These are phyloP conservation scores for Platysteira castanea DNA, from an alignment of 2,113 vertebrate species.

Conservation along the genomic window DNA sequence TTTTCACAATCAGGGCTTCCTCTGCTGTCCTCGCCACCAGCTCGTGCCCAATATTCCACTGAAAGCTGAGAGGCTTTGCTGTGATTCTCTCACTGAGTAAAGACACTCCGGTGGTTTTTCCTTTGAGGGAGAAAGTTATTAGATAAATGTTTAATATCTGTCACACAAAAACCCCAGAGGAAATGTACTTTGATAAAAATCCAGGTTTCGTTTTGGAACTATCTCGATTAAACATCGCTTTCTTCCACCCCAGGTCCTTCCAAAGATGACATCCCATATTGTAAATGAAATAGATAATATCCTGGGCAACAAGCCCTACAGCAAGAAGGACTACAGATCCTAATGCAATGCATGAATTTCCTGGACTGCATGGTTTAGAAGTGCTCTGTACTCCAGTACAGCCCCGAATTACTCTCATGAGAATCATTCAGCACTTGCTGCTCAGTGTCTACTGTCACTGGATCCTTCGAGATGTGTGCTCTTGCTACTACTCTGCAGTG, in stretches of 20 bases:
- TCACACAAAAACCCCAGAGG: neutral
- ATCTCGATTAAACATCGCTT: neutral
- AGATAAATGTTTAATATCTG: neutral
- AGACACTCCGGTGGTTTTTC: neutral
- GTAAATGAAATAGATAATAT: slow-evolving; percentile 96
- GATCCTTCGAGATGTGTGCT: slow-evolving; percentile 73
- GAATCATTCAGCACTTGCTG: slow-evolving; percentile 73
- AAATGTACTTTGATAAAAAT: neutral
- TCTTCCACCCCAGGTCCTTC: slow-evolving; percentile 83
- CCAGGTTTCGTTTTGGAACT: neutral
- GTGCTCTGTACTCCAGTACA: slow-evolving; percentile 49
- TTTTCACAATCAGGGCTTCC: neutral
- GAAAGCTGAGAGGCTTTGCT: neutral
- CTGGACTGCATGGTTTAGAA: slow-evolving; percentile 67
- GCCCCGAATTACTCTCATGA: slow-evolving; percentile 44
- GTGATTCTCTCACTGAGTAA: neutral
- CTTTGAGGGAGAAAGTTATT: neutral
- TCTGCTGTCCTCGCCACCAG: neutral
- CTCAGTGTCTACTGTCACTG: slow-evolving; percentile 67
- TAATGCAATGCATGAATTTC: slow-evolving; percentile 75
- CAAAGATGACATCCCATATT: slow-evolving; percentile 96
- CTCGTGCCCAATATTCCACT: accelerated
- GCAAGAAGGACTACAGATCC: slow-evolving; percentile 96
- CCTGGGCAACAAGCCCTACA: slow-evolving; percentile 92
- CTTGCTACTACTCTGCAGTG: slow-evolving; percentile 71